Conservation (phyloP, 2,113 vertebrate genomes). For the Anguilla rostrata region DNA sequence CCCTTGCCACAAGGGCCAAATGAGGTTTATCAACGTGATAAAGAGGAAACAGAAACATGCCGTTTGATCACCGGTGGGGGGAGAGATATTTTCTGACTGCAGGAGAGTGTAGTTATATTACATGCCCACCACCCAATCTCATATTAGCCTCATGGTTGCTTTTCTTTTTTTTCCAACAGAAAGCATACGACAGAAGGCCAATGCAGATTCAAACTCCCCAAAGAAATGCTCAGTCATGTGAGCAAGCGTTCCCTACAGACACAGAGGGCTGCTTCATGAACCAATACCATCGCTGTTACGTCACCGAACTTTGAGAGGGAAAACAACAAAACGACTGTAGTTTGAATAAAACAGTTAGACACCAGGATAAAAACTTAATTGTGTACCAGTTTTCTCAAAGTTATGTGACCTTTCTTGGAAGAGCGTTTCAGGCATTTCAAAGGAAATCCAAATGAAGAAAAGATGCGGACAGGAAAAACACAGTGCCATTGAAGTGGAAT, state of each 20-base stretch:
- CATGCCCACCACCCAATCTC: background rate
- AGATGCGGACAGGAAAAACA: background rate
- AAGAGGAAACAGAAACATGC: background rate
- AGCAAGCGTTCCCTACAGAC: conserved; percentile 27
- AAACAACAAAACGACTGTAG: background rate
- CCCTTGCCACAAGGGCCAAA: background rate
- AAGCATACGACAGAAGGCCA: conserved; percentile 80
- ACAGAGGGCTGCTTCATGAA: background rate
- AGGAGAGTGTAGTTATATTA: background rate
- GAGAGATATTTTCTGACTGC: background rate
- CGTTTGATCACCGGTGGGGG: too few species aligned
- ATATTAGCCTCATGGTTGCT: background rate
- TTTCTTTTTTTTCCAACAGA: conserved; percentile 66
- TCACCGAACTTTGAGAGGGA: background rate
- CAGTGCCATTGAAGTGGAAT: background rate
- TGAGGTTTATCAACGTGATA: background rate
- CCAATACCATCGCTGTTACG: background rate
- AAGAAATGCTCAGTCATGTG: conserved; percentile 79
- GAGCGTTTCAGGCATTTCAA: background rate
- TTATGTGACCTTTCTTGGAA: background rate
- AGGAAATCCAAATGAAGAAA: background rate
- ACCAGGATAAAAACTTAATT: background rate
- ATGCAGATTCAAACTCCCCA: conserved; percentile 64
- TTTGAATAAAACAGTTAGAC: background rate
- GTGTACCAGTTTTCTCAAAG: background rate